Base-by-base conservation (phyloP, 2,797 vertebrate species). In the Amblyopsis hoosieri region DNA sequence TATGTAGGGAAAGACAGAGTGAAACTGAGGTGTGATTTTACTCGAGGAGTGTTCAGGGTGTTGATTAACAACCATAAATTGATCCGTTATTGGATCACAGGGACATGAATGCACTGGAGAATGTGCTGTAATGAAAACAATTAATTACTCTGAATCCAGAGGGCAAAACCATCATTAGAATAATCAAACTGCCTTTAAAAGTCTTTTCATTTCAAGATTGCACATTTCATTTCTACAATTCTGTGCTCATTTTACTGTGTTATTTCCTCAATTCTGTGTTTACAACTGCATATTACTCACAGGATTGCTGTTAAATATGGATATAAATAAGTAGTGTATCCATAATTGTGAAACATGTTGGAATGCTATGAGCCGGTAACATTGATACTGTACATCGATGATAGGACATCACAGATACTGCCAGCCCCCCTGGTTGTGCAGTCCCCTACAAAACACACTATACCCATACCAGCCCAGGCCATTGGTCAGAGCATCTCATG, bases 91-190 rank as follows among this genome's bases (percentile, higher is more conserved):
- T 88, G 80, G 89, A 88, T 87, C 65, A 67, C 65, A 59, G 60
- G 69, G 57, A 60, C 59, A 66, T 70, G 61, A 82, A 79, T 80
- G 47, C 78, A 74, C 84, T 62, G 74, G 80, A 86, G 79, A 79
- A 80, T 72, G 46, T 76, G 84, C 81, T 69, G 68, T 82, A 86
- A 89, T 87, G 82, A 91, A 88, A 89, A 87, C 85, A 90, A 86
- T 90, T 83, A 79, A 88, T 89, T 86, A 84, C 81, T 74, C 33
- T 50, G 47, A 74, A 62, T 74, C 85, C 72, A 65, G 81, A 80
- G 76, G 83, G 79, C 65, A 67, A 77, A 82, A 80, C 69, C 57
- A 69, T 77, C 67, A 45, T 47, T 15, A 73, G 67, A 71, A 66
- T 62, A 77, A 56, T 54, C 53, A 78, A 77, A 67, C 55, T 64